phyloP scores from a whole-genome alignment of 2,888 invertebrate species.

The Herminia tarsipennalis region DNA sequence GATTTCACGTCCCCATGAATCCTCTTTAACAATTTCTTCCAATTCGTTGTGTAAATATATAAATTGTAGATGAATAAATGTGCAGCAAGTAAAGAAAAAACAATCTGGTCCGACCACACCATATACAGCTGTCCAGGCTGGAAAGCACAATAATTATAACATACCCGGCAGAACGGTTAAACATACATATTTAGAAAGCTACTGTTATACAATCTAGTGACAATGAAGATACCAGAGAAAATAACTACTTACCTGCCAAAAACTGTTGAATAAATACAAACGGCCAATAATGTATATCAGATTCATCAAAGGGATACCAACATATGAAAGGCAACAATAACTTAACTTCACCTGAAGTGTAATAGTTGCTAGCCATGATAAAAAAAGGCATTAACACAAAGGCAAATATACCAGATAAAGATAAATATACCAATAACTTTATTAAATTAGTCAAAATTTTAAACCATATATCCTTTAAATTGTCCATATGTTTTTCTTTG shows the following conservation, averaged over 20 bases:
- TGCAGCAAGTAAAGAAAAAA: constrained; percentile 55
- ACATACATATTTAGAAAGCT: too few relatives aligned
- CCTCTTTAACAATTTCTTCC: constrained; percentile 34
- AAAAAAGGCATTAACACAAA: constrained; percentile 50
- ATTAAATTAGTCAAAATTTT: constrained; percentile 32
- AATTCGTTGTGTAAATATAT: constrained; percentile 50
- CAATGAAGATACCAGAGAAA: background rate
- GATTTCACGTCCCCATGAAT: background rate
- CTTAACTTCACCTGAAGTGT: constrained; percentile 43
- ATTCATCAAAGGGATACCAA: constrained; percentile 60
- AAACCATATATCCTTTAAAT: constrained; percentile 27
- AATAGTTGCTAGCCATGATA: constrained; percentile 43
- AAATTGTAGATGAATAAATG: constrained; percentile 60
- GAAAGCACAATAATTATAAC: constrained; percentile 2
- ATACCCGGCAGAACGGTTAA: too few relatives aligned
- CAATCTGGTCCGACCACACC: constrained; percentile 55
- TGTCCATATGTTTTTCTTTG: constrained; percentile 16
- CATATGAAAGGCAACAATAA: constrained; percentile 52
- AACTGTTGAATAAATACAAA: constrained; percentile 51
- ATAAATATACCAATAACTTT: constrained; percentile 30
- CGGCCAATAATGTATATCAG: constrained; percentile 47
- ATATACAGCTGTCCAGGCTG: constrained; percentile 37
- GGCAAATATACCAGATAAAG: constrained; percentile 21
- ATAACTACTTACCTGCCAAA: constrained; percentile 47
- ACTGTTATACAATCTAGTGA: too few relatives aligned